Evolutionary conservation across 2,113 vertebrate species (phyloP).

Genomic region (Poecile atricapillus): DNA sequence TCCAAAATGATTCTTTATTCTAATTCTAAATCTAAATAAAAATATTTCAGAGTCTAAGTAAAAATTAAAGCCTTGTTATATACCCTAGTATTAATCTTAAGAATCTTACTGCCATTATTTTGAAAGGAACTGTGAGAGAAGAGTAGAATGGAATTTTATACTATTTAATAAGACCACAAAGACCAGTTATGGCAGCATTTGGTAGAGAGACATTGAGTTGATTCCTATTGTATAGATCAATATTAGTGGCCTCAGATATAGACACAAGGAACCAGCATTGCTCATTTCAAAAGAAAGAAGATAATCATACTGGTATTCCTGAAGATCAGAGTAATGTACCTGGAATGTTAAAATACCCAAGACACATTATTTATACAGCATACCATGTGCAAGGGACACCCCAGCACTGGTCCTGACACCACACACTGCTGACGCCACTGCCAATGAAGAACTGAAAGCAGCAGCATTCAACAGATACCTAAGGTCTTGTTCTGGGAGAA

Average conservation of each 20-base stretch:
- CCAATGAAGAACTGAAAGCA: background rate
- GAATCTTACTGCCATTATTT: background rate
- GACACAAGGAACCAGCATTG: background rate
- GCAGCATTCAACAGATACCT: background rate
- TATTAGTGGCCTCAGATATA: background rate
- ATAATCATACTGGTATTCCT: background rate
- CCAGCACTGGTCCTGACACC: background rate
- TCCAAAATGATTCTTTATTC: background rate
- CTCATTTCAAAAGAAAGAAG: background rate
- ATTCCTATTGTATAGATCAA: background rate
- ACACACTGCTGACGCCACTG: background rate
- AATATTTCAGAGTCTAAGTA: background rate
- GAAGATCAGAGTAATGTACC: background rate
- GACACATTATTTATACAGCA: background rate
- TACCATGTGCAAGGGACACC: background rate
- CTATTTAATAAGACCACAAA: background rate
- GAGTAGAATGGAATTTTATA: background rate
- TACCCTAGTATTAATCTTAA: background rate
- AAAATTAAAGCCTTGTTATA: background rate
- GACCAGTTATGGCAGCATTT: background rate
- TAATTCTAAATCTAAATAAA: background rate
- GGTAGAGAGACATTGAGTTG: background rate
- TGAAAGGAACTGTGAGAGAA: background rate
- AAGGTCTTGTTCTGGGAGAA: rapidly evolving
- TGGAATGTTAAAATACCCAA: background rate